These are phyloP conservation scores for Brachystomella parvula DNA, from an alignment of 1,140 invertebrate genomes.

Conservation along the genomic window DNA sequence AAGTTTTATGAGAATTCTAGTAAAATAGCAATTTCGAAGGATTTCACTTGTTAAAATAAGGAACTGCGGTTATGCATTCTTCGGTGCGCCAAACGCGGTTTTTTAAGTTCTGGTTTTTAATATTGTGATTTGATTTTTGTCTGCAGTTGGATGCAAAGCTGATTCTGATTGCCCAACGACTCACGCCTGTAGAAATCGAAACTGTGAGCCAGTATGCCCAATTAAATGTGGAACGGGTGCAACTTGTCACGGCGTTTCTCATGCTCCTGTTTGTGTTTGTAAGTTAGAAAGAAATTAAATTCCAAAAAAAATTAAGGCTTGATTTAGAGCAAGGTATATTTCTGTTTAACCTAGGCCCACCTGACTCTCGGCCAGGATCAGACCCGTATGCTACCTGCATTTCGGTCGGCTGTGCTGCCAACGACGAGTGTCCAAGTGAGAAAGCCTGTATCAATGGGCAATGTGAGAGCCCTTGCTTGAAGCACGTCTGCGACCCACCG, in stretches of 20 bases:
- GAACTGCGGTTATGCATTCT: no score
- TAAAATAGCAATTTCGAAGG: no score
- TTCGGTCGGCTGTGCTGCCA: constrained; percentile 58
- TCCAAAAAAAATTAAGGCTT: no score
- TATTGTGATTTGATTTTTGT: constrained; percentile 16
- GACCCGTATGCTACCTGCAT: not conserved
- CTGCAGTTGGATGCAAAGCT: constrained; percentile 39
- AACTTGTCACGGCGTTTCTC: constrained; percentile 40
- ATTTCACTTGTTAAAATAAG: no score
- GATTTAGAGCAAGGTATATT: not conserved
- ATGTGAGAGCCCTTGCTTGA: constrained; percentile 57
- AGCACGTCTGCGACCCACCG: not conserved
- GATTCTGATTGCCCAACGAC: constrained; percentile 69
- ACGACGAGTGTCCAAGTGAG: constrained; percentile 74
- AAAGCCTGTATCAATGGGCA: constrained; percentile 65
- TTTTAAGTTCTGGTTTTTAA: not conserved
- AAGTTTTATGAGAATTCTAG: no score
- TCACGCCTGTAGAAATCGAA: constrained; percentile 69
- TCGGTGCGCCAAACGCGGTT: no score
- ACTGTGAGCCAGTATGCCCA: constrained; percentile 70
- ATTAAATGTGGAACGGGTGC: constrained; percentile 32
- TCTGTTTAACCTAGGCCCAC: not conserved
- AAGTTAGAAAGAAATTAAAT: no score
- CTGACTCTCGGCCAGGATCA: constrained; percentile 36
- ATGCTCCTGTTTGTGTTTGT: constrained; percentile 41